These are phyloP conservation scores for Pygoscelis adeliae DNA, from an alignment of 2,113 vertebrate species.

Conservation along the genomic window DNA sequence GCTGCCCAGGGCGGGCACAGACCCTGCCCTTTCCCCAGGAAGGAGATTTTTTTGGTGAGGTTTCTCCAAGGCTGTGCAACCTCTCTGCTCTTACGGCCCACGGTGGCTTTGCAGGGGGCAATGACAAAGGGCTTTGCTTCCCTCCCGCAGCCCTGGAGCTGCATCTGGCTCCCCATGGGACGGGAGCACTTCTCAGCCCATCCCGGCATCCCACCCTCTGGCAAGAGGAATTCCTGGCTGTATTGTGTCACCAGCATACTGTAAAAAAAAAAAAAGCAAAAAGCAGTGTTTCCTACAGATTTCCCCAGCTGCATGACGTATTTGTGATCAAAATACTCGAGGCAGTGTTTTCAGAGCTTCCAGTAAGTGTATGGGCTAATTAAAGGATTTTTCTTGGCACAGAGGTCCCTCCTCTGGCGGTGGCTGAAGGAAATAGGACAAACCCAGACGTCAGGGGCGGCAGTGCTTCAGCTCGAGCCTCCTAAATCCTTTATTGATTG, in stretches of 20 bases:
- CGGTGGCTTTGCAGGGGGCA: not conserved
- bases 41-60: not conserved
- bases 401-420: not conserved
- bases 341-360: not conserved
- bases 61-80: not conserved
- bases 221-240: not conserved
- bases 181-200: not conserved
- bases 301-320: not conserved
- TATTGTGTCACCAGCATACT: not conserved
- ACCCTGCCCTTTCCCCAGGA: not conserved
- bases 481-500: not conserved
- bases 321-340: not conserved
- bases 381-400: not conserved
- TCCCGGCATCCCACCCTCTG: fast-evolving
- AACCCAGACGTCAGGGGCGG: not conserved
- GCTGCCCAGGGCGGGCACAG: not conserved
- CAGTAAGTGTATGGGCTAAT: not conserved
- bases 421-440: not conserved
- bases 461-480: not conserved
- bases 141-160: not conserved
- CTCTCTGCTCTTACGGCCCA: not conserved
- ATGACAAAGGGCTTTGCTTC: not conserved
- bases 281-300: not conserved
- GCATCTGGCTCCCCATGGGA: fast-evolving
- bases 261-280: not conserved